phyloP scores from a whole-genome alignment of 2,888 invertebrate species.

The Lucinisca nassula region DNA sequence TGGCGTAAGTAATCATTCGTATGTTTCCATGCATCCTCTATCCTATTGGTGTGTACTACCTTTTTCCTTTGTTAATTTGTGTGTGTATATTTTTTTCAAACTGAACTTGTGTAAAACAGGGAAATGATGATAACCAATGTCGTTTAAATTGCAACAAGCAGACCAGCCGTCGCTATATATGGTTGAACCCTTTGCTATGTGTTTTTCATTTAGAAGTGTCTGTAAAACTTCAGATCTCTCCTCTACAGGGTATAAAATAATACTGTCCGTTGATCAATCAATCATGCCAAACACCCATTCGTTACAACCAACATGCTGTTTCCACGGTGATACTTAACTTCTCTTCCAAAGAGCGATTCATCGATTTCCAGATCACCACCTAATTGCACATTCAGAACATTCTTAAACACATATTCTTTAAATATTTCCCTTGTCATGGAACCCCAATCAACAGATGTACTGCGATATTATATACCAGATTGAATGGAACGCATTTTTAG shows the following conservation, averaged over 20 bases:
- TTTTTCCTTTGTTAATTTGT: background rate
- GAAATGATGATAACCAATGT: conserved; percentile 27
- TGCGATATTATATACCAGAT: background rate
- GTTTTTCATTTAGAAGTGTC: conserved; percentile 10
- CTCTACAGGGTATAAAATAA: conserved; percentile 27
- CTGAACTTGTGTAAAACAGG: conserved; percentile 16
- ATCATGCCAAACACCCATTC: conserved; percentile 57
- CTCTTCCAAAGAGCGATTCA: conserved; percentile 19
- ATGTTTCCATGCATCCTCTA: background rate
- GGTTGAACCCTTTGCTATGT: conserved; percentile 13
- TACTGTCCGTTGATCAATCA: conserved; percentile 22
- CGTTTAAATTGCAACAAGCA: conserved; percentile 12
- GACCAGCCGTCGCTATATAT: conserved; percentile 35
- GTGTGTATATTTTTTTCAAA: background rate
- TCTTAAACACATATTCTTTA: background rate
- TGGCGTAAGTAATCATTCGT: background rate
- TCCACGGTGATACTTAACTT: conserved; percentile 39
- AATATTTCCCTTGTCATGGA: conserved; percentile 33
- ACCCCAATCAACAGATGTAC: conserved; percentile 29
- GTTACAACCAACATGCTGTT: conserved; percentile 23
- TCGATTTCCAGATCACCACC: background rate
- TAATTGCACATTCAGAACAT: background rate
- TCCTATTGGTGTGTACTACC: background rate
- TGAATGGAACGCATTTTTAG: no score
- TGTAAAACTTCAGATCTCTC: background rate